Evolutionary conservation across 2,797 vertebrate species (phyloP).

Genomic region (Bradypodion ventrale): DNA sequence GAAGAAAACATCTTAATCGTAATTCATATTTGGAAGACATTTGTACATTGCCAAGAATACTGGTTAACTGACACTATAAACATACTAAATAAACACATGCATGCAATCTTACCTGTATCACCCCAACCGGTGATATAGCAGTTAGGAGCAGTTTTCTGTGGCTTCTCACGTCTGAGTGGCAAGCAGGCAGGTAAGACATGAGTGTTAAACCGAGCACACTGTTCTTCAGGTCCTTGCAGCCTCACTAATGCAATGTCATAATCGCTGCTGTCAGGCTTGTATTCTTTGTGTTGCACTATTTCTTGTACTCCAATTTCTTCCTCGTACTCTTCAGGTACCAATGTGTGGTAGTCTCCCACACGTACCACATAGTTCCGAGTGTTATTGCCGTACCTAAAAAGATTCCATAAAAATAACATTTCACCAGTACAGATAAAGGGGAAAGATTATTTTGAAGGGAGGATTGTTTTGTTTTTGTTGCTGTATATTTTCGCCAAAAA

Average conservation of each 20-base stretch:
- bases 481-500: not conserved
- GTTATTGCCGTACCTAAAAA: constrained; percentile 89
- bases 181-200: constrained; percentile 91
- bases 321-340: constrained; percentile 93
- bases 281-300: constrained; percentile 86
- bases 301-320: constrained; percentile 87
- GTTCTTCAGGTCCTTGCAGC: constrained; percentile 80
- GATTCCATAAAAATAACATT: not conserved
- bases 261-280: constrained; percentile 86
- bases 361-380: constrained; percentile 88
- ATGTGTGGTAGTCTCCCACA: constrained; percentile 93
- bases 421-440: not conserved
- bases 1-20: not conserved
- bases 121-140: constrained; percentile 98
- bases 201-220: constrained; percentile 85
- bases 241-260: constrained; percentile 91
- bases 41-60: not conserved
- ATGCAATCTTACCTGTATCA: constrained; percentile 86
- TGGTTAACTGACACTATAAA: too few species aligned
- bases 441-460: too few species aligned
- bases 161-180: constrained; percentile 84
- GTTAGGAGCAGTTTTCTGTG: constrained; percentile 85
- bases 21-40: not conserved
- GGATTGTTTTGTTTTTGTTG: too few species aligned
- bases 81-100: not conserved